Evolutionary conservation across 2,888 invertebrate species (phyloP).

Genomic region (Caprella mutica): DNA sequence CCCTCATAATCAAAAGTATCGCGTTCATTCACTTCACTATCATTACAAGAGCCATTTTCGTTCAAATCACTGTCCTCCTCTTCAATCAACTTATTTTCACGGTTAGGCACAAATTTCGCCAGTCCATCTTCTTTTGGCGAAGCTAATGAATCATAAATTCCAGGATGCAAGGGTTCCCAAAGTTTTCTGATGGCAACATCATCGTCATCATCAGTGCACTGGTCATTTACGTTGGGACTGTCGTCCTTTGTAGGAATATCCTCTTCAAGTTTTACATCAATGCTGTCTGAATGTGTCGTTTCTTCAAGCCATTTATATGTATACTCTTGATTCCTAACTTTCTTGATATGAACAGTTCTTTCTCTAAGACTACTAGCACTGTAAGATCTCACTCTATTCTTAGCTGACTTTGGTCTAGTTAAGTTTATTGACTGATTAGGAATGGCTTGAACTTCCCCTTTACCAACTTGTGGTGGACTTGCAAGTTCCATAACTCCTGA

Average conservation of each 20-base stretch:
- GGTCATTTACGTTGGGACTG: neutral
- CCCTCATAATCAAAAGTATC: slow-evolving; percentile 17
- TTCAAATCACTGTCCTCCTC: neutral
- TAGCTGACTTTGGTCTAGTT: slow-evolving; percentile 2
- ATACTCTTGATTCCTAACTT: too few relatives aligned
- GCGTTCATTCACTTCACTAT: slow-evolving; percentile 8
- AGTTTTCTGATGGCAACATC: neutral
- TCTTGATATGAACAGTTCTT: too few relatives aligned
- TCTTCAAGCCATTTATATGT: slow-evolving; percentile 2
- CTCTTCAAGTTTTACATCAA: slow-evolving; percentile 1
- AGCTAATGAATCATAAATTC: neutral
- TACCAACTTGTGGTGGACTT: slow-evolving; percentile 11
- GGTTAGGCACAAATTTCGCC: neutral
- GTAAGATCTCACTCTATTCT: too few relatives aligned
- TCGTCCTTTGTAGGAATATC: neutral
- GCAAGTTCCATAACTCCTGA: slow-evolving; percentile 31
- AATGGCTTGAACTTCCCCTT: too few relatives aligned
- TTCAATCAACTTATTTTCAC: neutral
- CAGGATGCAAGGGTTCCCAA: slow-evolving; percentile 4
- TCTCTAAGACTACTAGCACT: too few relatives aligned
- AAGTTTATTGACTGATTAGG: too few relatives aligned
- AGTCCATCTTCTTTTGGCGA: neutral
- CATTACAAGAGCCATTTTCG: too few relatives aligned
- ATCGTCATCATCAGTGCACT: neutral
- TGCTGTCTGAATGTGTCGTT: neutral